Base-by-base conservation (phyloP, 1,140 invertebrate species). In the Lycorma delicatula region DNA sequence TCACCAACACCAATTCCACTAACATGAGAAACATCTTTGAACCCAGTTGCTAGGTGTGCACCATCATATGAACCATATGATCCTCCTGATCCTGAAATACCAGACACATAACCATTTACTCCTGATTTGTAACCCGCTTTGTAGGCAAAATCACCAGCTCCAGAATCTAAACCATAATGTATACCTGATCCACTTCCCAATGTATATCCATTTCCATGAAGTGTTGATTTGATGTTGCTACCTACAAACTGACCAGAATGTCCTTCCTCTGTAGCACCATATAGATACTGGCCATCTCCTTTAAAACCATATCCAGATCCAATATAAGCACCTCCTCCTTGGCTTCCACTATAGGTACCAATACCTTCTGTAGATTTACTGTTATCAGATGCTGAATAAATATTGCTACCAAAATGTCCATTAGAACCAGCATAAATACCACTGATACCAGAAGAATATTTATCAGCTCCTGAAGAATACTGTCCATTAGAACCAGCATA, bases 401-500 rank as follows among this genome's bases (percentile, higher is more conserved):
- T 28, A 18, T 54, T 53, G 27, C 44, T 52, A 26, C 52, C 54
- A 34, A 38, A 56, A 20, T 62, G n/a, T n/a, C n/a, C 28, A 20
- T 36, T 50, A 41, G 28, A 54, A 13, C 47, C 44, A 25, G n/a
- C 31, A 20, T 29, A 48, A 48, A 27, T 20, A 9, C 31, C 25
- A 29, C 38, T 23, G 22, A 11, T 13, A 20, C 54, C 54, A 13
- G 16, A 23, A 18, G 26, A 48, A 56, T 16, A 16, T 48, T 44
- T 54, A 44, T 18, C 0, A 12, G 51, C 49, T 54, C 57, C 63
- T 51, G 34, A 27, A 1, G 27, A 46, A 3, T 29, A 38, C 3
- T 34, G 27, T 58, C 63, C 64, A 54, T 48, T 31, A 53, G 25
- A 23, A 11, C 54, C 61, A 41, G 29, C 48, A 51, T 46, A 27